Base-by-base conservation (phyloP, 64 coral and sea anemone species). In the Anthopleura sola region DNA sequence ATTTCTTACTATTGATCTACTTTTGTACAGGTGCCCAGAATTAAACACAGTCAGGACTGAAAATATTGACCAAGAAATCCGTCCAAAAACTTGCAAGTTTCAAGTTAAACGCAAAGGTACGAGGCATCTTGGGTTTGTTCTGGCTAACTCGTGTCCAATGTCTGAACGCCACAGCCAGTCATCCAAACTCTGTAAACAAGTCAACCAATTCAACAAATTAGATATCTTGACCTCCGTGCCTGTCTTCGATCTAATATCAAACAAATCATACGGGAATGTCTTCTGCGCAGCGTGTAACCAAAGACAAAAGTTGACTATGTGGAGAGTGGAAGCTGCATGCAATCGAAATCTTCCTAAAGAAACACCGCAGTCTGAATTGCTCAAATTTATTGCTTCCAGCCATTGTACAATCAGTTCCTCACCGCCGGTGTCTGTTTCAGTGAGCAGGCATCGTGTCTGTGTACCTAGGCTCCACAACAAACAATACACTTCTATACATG, bases 191-290 rank as follows among this genome's bases (percentile, higher is more conserved):
- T 81, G 49, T 28, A 81, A 28, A 20, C n/a, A 71, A 32, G 76
- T 11, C 39, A 79, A 34, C 32, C 31, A 77, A 29, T 77, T 77
- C 26, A 49, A 60, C 48, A 49, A 24, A 5, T 8, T 17, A 13
- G 82, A 83, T 60, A 13, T 56, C 50, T 36, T 83, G 53, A 48
- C 82, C 15, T 56, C 50, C 17, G 37, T 83, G 32, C 82, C 82
- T 29, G 82, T 32, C 5, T 33, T 83, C 15, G 82, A 83, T 83
- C 2, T 57, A 60, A 32, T 16, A 20, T 83, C 82, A 50, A 54
- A 60, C 28, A 83, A 12, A 56, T 24, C 82, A 2, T 83, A 83
- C 34, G 49, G 82, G 21, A 83, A 83, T 49, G 48, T 83, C n/a
- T 83, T 83, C 32, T 83, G 82, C 20, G 82, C 82, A 36, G 7